Percentiles rank a stretch among this genome's conserved stretches.
phyloP scores from a whole-genome alignment of 2,888 invertebrate genomes.

The Leptarthrus brevirostris region DNA sequence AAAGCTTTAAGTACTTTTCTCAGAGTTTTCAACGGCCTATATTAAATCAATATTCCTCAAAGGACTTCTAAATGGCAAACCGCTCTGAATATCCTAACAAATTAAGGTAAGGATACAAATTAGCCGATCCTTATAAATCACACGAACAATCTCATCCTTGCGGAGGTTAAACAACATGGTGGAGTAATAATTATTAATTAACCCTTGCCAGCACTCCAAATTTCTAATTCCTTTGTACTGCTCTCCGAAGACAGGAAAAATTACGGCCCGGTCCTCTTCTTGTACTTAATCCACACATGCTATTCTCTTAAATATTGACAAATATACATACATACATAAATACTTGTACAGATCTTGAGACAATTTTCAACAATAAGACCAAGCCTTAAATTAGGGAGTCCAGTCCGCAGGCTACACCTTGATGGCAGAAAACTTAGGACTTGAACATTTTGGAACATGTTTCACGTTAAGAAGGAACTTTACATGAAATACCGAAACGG shows the following conservation, averaged over 20 bases:
- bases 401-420: not conserved
- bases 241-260: slow-evolving; percentile 39
- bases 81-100: slow-evolving; percentile 48
- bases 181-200: slow-evolving; percentile 56
- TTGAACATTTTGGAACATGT: not conserved
- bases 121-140: slow-evolving; percentile 50
- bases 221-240: slow-evolving; percentile 51
- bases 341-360: not conserved
- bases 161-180: slow-evolving; percentile 52
- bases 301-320: no score
- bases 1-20: no score
- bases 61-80: slow-evolving; percentile 20
- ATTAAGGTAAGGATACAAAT: slow-evolving; percentile 50
- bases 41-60: slow-evolving; percentile 21
- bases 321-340: not conserved
- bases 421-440: not conserved
- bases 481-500: not conserved
- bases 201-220: slow-evolving; percentile 50
- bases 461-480: not conserved
- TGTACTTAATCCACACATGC: no score
- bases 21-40: not conserved
- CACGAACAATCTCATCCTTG: not conserved
- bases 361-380: not conserved
- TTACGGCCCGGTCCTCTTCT: not conserved
- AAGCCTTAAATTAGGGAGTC: not conserved